Conservation (phyloP, 2,797 vertebrate genomes). For the Anabas testudineus region DNA sequence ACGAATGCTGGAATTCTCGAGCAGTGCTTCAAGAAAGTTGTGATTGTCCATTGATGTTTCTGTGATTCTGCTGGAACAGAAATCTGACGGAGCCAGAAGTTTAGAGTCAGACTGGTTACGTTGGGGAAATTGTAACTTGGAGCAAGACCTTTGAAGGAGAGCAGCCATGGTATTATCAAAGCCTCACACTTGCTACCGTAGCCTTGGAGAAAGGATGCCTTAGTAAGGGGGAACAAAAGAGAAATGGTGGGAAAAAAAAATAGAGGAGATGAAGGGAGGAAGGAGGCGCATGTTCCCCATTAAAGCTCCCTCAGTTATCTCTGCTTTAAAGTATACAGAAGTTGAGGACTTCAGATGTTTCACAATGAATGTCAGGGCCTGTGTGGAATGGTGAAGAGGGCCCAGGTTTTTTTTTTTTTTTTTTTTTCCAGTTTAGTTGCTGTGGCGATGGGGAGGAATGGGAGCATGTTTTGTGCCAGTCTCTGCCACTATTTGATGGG, state of each 20-base stretch:
- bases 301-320: constrained; percentile 69
- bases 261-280: constrained; percentile 36
- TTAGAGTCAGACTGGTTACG: constrained; percentile 30
- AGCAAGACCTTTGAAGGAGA: constrained; percentile 62
- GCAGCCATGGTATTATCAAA: constrained; percentile 59
- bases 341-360: constrained; percentile 55
- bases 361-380: constrained; percentile 82
- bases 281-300: constrained; percentile 61
- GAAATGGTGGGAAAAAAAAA: constrained; percentile 33
- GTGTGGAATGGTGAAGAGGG: constrained; percentile 74
- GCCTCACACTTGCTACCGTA: constrained; percentile 50
- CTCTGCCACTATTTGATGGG: constrained; percentile 70
- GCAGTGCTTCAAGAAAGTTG: constrained; percentile 49
- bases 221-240: constrained; percentile 26
- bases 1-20: constrained; percentile 56
- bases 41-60: constrained; percentile 48
- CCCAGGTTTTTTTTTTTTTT: constrained; percentile 62
- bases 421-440: constrained; percentile 80
- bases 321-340: constrained; percentile 57
- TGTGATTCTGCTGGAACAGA: constrained; percentile 39
- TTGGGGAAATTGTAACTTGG: constrained; percentile 49
- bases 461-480: constrained; percentile 75
- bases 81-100: constrained; percentile 25
- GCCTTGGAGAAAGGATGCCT: constrained; percentile 43
- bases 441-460: constrained; percentile 76